Base-by-base conservation (phyloP, 2,113 vertebrate species). In the Passer montanus region DNA sequence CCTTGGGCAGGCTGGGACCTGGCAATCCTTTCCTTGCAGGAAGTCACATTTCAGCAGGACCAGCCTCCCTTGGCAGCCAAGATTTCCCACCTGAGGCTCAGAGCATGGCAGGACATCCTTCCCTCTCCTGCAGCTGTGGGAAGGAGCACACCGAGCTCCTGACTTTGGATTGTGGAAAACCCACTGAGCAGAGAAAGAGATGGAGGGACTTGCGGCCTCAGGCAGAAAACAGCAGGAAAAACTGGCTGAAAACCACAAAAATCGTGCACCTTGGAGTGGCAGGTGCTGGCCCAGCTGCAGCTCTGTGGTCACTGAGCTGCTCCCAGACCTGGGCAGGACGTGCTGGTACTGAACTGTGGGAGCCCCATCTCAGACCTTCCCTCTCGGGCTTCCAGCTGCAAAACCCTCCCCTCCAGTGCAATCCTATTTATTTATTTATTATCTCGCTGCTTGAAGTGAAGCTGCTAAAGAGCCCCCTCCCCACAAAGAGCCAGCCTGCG, bases 341-440 rank as follows among this genome's bases (percentile, higher is more conserved):
- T 49, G 69, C 80, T 23, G 87, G 91, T 86, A 86, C 53, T 0
- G 12, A 77, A 21, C 59, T 33, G 33, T n/a, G 20, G 79, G 82
- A 96, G 86, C 64, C 88, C 59, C 84, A 55, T 87, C 86, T 84
- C 93, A 86, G 39, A 35, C 72, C 76, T 86, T 55, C 58, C 87
- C 62, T 35, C 59, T 30, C 0, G 28, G 90, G 85, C 92, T 95
- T 58, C 94, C 95, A 81, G 75, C 52, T 91, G 52, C 47, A n/a
- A 13, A 89, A 12, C 41, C 68, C 52, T 59, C 56, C 72, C 72
- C 44, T 49, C 31, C 27, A 15, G 64, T 92, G 93, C 94, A 96
- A 83, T 86, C 12, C 1, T 94, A 96, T 95, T 97, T 97, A 96
- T 97, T 97, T 97, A 96, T 96, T 95, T 95, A 97, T 96, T 94